A percentile compares a stretch with the other conserved stretches of the same genome.
These are phyloP conservation scores for Alentia gelatinosa DNA, from an alignment of 2,888 invertebrate species.

Conservation along the genomic window DNA sequence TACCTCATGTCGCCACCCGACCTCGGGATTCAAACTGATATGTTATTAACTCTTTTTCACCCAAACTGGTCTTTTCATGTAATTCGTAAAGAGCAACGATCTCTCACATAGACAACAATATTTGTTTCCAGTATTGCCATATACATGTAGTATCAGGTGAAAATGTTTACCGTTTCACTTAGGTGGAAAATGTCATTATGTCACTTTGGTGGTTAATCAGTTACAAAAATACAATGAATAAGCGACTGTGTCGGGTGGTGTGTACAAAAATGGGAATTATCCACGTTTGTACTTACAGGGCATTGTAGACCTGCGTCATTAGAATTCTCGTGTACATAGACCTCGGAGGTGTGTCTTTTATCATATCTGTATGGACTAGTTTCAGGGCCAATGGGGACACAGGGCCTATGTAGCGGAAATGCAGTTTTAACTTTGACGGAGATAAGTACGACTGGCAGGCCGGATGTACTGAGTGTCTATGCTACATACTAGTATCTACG, in stretches of 20 bases:
- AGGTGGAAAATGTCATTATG: neutral
- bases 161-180: neutral
- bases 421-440: neutral
- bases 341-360: neutral
- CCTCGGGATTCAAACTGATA: neutral
- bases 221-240: constrained; percentile 1
- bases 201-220: constrained; percentile 35
- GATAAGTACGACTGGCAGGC: constrained; percentile 9
- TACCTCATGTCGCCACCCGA: neutral
- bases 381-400: neutral
- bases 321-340: constrained; percentile 16
- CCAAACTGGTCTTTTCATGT: neutral
- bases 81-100: neutral
- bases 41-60: neutral
- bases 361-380: neutral
- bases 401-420: neutral
- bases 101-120: neutral
- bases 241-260: constrained; percentile 41
- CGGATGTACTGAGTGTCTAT: too few relatives aligned
- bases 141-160: neutral
- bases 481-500: too few relatives aligned
- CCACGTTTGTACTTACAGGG: neutral
- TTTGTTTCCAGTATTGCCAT: neutral
- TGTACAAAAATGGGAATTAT: neutral
- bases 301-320: neutral